These are phyloP conservation scores for Diachrysia chrysitis DNA, from an alignment of 2,888 invertebrate species.

Conservation along the genomic window DNA sequence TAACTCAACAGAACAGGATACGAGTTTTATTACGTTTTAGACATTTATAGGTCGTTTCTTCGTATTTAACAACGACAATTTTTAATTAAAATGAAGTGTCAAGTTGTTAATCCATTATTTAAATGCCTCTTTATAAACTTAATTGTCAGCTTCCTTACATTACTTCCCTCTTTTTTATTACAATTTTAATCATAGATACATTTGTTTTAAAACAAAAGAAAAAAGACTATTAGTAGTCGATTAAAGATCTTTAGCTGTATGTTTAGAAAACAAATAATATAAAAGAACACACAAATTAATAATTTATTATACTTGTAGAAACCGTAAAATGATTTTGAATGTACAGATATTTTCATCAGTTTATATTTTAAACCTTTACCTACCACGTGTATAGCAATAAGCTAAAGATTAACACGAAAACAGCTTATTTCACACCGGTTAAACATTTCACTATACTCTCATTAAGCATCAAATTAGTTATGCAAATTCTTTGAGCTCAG, in stretches of 20 bases:
- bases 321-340: too few species aligned
- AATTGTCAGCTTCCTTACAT: background rate
- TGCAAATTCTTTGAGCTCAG: constrained; percentile 80
- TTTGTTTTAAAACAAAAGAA: too few species aligned
- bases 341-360: background rate
- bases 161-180: background rate
- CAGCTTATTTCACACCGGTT: constrained; percentile 29
- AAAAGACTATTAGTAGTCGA: too few species aligned
- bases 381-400: constrained; percentile 14
- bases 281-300: too few species aligned
- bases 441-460: constrained; percentile 53
- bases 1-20: background rate
- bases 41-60: background rate
- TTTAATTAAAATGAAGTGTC: background rate
- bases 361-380: background rate
- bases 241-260: too few species aligned
- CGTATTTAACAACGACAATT: background rate
- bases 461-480: constrained; percentile 73
- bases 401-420: constrained; percentile 23
- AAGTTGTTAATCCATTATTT: background rate
- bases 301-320: too few species aligned
- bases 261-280: too few species aligned
- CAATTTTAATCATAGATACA: background rate
- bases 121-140: background rate
- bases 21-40: constrained; percentile 5